Conservation (phyloP, 1,140 invertebrate genomes). For the Scaptodrosophila lebanonensis region DNA sequence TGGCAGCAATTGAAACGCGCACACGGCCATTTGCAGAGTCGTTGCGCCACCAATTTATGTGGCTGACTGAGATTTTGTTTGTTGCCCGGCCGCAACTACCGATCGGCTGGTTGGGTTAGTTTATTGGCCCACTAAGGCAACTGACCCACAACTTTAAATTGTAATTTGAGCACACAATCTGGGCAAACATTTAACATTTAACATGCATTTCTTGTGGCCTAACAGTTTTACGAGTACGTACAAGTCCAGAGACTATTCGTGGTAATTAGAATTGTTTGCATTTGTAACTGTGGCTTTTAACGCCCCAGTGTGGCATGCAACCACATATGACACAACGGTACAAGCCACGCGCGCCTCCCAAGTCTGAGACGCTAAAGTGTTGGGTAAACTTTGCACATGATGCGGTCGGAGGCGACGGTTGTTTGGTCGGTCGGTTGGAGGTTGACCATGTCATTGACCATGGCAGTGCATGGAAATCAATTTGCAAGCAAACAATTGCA, state of each 20-base stretch:
- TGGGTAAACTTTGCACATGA: conserved; percentile 24
- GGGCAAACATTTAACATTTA: conserved; percentile 72
- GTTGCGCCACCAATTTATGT: conserved; percentile 59
- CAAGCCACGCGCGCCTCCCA: neutral
- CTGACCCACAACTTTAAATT: conserved; percentile 74
- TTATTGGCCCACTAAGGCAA: conserved; percentile 69
- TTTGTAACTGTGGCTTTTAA: conserved; percentile 47
- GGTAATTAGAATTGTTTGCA: conserved; percentile 60
- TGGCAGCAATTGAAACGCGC: conserved; percentile 55
- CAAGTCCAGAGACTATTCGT: conserved; percentile 31
- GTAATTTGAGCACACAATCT: conserved; percentile 74
- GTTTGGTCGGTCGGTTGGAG: conserved; percentile 28
- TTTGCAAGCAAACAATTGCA: conserved; percentile 53
- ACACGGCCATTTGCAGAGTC: conserved; percentile 60
- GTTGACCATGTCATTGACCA: conserved; percentile 24
- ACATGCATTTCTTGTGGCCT: conserved; percentile 44
- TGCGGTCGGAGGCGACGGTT: no score
- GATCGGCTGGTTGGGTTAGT: conserved; percentile 31
- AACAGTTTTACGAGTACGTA: conserved; percentile 34
- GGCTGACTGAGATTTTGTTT: conserved; percentile 7
- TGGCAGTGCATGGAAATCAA: conserved; percentile 55
- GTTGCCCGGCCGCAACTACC: conserved; percentile 28
- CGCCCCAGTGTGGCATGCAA: conserved; percentile 45
- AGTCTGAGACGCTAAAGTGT: no score
- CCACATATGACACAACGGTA: conserved; percentile 12